These are phyloP conservation scores for Acanthurus leucopareius DNA, from an alignment of 2,797 vertebrate genomes.

Conservation along the genomic window DNA sequence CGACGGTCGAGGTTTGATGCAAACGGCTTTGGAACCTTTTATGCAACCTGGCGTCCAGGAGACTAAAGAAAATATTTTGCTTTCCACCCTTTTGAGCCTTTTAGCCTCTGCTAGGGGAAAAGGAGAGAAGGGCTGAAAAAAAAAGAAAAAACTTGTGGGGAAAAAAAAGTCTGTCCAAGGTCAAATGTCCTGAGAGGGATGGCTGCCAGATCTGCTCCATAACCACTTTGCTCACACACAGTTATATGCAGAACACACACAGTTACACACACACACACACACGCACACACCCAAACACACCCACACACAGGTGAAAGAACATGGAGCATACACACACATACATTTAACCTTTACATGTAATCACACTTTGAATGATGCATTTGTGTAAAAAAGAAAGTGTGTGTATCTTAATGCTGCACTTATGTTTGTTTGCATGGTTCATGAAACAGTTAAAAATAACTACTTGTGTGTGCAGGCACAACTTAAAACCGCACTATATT, in stretches of 20 bases:
- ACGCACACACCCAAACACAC: slow-evolving; percentile 25
- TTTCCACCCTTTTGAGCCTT: slow-evolving; percentile 96
- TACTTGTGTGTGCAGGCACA: no score
- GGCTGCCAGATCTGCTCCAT: slow-evolving; percentile 83
- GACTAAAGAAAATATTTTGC: slow-evolving; percentile 99
- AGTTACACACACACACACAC: slow-evolving; percentile 44
- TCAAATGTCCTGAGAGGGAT: slow-evolving; percentile 87
- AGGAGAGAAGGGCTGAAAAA: slow-evolving; percentile 79
- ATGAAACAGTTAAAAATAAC: not conserved
- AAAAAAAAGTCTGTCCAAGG: slow-evolving; percentile 79
- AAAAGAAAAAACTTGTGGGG: slow-evolving; percentile 74
- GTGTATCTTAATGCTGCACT: not conserved
- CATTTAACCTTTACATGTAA: not conserved
- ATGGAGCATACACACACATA: slow-evolving; percentile 11
- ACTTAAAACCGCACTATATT: not conserved
- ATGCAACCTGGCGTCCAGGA: slow-evolving; percentile 98
- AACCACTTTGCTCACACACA: slow-evolving; percentile 62
- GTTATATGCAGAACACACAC: slow-evolving; percentile 55
- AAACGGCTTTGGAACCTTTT: slow-evolving; percentile 98
- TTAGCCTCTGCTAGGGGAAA: slow-evolving; percentile 91
- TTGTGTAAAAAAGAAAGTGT: not conserved
- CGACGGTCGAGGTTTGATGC: slow-evolving; percentile 93
- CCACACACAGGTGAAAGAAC: slow-evolving; percentile 46
- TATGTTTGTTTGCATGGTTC: not conserved
- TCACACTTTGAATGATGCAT: not conserved